These are phyloP conservation scores for Cryptophagus acutangulus DNA, from an alignment of 2,888 invertebrate species.

Conservation along the genomic window DNA sequence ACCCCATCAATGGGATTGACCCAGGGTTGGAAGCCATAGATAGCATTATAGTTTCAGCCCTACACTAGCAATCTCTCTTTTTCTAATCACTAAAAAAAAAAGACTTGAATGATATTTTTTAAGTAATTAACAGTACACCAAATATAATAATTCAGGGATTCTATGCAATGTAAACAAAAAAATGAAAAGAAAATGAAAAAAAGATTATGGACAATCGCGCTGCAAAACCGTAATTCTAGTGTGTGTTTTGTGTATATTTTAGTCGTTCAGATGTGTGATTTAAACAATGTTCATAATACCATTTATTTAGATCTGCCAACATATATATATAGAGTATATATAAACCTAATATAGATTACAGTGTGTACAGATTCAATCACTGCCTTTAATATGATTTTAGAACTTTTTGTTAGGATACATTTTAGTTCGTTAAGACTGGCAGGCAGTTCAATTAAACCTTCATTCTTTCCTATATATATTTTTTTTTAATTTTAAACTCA, in stretches of 20 bases:
- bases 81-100: neutral
- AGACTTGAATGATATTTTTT: neutral
- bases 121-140: constrained; percentile 38
- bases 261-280: constrained; percentile 44
- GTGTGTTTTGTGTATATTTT: constrained; percentile 42
- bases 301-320: constrained; percentile 35
- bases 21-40: constrained; percentile 45
- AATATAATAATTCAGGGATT: constrained; percentile 48
- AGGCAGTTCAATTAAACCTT: too few species aligned
- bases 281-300: constrained; percentile 18
- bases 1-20: constrained; percentile 96
- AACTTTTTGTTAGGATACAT: constrained; percentile 23
- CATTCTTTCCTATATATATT: too few species aligned
- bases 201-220: constrained; percentile 35
- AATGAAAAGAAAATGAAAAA: constrained; percentile 17
- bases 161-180: constrained; percentile 36
- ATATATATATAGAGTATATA: constrained; percentile 23
- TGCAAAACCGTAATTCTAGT: constrained; percentile 33
- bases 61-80: neutral
- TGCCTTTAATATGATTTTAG: constrained; percentile 36
- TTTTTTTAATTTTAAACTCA: too few species aligned
- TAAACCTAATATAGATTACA: constrained; percentile 21
- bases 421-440: constrained; percentile 40
- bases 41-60: constrained; percentile 31
- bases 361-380: constrained; percentile 35